Base-by-base conservation (phyloP, 1,140 invertebrate species). In the Lordiphosa stackelbergi region DNA sequence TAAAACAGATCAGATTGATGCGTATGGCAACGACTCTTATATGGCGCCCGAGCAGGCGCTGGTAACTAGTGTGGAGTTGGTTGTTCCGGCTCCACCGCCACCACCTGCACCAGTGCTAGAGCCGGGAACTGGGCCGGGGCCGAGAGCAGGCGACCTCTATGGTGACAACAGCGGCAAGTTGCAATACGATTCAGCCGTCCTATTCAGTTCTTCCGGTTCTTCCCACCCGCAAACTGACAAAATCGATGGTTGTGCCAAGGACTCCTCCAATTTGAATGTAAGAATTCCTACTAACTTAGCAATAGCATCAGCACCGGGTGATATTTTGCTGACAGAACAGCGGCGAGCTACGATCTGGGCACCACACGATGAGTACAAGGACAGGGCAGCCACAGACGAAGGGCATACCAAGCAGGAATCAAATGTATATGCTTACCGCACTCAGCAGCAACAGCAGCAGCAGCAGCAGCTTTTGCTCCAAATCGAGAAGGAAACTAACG, bases 231-330 rank as follows among this genome's bases (percentile, higher is more conserved):
- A 46, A 45, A 70, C 59, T 24, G 54, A 78, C 47, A 83, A 73
- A 83, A 73, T 53, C 42, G 74, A 83, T 77, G 77, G 77, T 83
- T 83, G 78, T 83, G 78, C 45, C 69, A 77, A 47, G 63, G 72
- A 83, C 61, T 64, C 75, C 65, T 77, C 74, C 37, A 84, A 55
- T 40, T 73, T 72, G 59, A 73, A 70, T 45, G 36, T 81, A 64
- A 75, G 68, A 66, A 83, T 60, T 83, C 64, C 77, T 83, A 77
- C 53, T 73, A 81, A 73, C 36, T 38, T 83, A 70, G 45, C 60
- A 61, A 57, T 78, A 81, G 59, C 69, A 63, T 43, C 46, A 52
- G 48, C 58, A 58, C 54, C 69, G 47, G 58, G 73, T 84, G 78
- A 81, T 83, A 81, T 69, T 73, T 55, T 83, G 45, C 34, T 52